Evolutionary conservation across 2,888 invertebrate species (phyloP), one percentile per base, ranked within the genome.

Genomic region (Phragmatobia fuliginosa): DNA sequence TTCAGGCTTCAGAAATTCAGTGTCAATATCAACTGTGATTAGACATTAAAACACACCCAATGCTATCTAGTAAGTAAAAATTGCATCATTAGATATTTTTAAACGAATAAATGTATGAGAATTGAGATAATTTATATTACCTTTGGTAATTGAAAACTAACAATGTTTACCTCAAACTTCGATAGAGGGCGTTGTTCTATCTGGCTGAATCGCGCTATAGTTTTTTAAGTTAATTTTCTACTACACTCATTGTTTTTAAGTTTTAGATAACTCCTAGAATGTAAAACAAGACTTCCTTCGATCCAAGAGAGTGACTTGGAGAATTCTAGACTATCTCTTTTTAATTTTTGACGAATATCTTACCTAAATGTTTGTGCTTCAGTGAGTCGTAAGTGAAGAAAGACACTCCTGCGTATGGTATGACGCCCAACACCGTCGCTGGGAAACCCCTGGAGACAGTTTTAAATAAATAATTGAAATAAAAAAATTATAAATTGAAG

Each of bases 361-460:
- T 89, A 98, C 98, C 97, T 85, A 95, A 92, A 86, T 98, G 97
- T 83, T 96, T 92, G 73, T 97, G 96, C 91, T 99, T 99, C 36
- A 99, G 96, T 0, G 98, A 97, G 94, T 99, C 99, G 89, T 99
- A 99, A 0, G 99, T 99, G 93, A 98, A 99, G 95, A 99, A 99
- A 25, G 99, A 99, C 66, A 98, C 98, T 6, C 99, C 99, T 0
- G 99, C 99, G 92, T 99, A 99, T 0, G 99, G 99, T 79, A 99
- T 97, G 6, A 99, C 99, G 0, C 99, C 99, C 31, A 98, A 90
- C 67, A 99, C 96, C 0, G 99, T 99, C 0, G 99, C 98, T 67
- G 97, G 95, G 90, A 97, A 99, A 0, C 99, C 99, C 79, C 97
- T 94, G 89, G 0, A 66, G 52, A 63, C 32, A 56, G 11, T 21